phyloP scores from a whole-genome alignment of 2,888 invertebrate genomes.

The Metacarcinus magister region DNA sequence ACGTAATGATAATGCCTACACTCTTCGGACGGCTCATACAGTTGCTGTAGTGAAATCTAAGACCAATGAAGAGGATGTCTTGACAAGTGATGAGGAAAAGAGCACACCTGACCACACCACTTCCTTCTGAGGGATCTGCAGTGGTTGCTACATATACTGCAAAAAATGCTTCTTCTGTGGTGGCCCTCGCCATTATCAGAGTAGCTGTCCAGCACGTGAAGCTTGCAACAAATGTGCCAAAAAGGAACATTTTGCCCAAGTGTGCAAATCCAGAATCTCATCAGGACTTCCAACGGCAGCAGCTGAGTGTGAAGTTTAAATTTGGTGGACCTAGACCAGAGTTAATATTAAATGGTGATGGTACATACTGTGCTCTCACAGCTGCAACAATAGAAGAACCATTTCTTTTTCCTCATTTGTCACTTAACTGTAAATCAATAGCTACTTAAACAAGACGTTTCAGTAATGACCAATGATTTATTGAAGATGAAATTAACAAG shows the following conservation, averaged over 20 bases:
- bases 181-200: not conserved
- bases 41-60: not conserved
- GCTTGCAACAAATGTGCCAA: conserved; percentile 28
- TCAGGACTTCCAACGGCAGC: conserved; percentile 58
- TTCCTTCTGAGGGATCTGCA: not conserved
- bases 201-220: not conserved
- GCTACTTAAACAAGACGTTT: too few species aligned
- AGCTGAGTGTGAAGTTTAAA: not conserved
- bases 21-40: not conserved
- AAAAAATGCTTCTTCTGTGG: conserved; percentile 56
- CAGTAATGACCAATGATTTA: too few species aligned
- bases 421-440: too few species aligned
- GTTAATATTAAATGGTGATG: too few species aligned
- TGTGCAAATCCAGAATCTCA: not conserved
- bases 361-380: too few species aligned
- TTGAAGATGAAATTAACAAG: too few species aligned
- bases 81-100: not conserved
- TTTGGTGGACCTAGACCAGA: too few species aligned
- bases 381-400: too few species aligned
- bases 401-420: too few species aligned
- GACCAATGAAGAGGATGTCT: not conserved
- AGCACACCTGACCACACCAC: not conserved
- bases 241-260: conserved; percentile 36
- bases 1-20: not conserved
- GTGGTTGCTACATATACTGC: not conserved